Percentiles rank a stretch among this genome's conserved stretches.
phyloP scores from a whole-genome alignment of 2,113 vertebrate genomes.

The Connochaetes taurinus region DNA sequence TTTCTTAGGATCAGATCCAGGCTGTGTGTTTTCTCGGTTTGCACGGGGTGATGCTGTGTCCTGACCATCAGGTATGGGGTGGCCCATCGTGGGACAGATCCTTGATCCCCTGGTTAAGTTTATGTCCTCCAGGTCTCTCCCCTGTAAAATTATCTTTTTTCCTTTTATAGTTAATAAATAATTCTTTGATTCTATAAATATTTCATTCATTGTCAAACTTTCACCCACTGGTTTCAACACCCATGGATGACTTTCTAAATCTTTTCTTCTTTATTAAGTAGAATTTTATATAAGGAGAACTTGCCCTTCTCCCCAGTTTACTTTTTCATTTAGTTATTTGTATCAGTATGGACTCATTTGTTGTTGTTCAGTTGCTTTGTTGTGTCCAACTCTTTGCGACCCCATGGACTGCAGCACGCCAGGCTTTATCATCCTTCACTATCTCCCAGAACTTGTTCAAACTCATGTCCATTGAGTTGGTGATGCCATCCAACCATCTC shows the following conservation, averaged over 20 bases:
- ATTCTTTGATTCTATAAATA: neutral
- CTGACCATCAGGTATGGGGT: rapidly evolving
- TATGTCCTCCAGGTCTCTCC: neutral
- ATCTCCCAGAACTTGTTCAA: neutral
- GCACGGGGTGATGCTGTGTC: rapidly evolving
- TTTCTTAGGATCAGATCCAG: neutral
- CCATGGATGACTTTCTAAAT: rapidly evolving
- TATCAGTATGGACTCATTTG: rapidly evolving
- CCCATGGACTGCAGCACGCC: neutral
- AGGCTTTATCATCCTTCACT: neutral
- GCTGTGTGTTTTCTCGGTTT: rapidly evolving
- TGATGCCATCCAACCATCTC: neutral
- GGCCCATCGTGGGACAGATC: rapidly evolving
- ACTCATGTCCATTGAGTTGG: neutral
- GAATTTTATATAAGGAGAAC: neutral
- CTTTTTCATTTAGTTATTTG: neutral
- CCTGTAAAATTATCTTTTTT: neutral
- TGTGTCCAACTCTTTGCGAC: rapidly evolving
- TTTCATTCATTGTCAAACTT: no score
- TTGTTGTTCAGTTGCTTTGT: neutral
- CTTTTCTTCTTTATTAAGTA: neutral
- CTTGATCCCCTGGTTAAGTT: no score
- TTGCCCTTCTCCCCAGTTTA: neutral
- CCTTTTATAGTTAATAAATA: no score
- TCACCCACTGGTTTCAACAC: neutral